phyloP scores from a whole-genome alignment of 92 coral and sea anemone genomes.

The Bergia sp. region DNA sequence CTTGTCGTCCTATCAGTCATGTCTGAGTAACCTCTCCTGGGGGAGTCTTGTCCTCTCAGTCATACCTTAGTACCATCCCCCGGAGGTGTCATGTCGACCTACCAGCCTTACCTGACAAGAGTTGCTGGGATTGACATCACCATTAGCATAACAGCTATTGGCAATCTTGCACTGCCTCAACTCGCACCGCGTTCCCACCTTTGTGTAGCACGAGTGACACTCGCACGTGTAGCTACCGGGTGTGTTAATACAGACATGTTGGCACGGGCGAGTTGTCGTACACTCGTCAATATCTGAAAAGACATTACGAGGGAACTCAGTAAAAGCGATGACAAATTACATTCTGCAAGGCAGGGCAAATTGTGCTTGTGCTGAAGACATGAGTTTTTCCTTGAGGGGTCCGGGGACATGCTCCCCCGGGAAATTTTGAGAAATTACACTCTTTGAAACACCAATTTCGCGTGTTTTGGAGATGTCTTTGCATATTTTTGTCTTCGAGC shows the following conservation, averaged over 20 bases:
- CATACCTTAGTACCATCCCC: neutral
- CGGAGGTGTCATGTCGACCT: neutral
- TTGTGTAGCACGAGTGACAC: constrained; percentile 70
- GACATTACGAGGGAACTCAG: no score
- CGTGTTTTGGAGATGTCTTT: no score
- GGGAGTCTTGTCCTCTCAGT: no score
- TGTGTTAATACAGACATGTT: constrained; percentile 66
- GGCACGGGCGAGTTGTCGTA: constrained; percentile 56
- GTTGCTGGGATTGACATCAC: constrained; percentile 62
- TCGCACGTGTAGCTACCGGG: constrained; percentile 68
- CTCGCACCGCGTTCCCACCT: constrained; percentile 64
- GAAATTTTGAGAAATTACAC: no score
- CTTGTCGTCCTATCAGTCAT: no score
- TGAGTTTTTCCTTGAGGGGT: no score
- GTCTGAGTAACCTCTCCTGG: neutral
- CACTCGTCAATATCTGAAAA: constrained; percentile 53
- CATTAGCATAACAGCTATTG: constrained; percentile 58
- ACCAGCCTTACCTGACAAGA: constrained; percentile 68
- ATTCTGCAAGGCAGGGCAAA: no score
- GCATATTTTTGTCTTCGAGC: no score
- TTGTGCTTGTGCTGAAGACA: no score
- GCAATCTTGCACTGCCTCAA: constrained; percentile 74
- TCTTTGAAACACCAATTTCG: no score
- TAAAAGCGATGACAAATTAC: no score
- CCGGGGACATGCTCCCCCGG: no score